These are phyloP conservation scores for Drosophila suboccidentalis DNA, from an alignment of 2,888 invertebrate genomes.

Conservation along the genomic window DNA sequence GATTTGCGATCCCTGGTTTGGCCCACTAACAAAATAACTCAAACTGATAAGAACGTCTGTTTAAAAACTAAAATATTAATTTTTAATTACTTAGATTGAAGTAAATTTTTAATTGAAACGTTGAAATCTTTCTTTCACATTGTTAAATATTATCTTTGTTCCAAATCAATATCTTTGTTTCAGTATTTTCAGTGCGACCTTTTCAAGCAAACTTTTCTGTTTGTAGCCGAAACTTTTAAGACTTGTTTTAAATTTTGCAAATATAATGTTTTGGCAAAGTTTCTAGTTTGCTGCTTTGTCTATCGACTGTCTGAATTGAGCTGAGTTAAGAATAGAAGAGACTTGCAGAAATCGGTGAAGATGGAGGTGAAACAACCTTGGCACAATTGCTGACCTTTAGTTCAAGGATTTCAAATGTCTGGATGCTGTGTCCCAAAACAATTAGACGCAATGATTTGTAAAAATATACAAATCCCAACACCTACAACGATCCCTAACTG, in stretches of 20 bases:
- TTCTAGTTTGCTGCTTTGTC: constrained; percentile 5
- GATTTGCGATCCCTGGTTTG: no score
- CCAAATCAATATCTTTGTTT: not conserved
- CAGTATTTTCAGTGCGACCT: constrained; percentile 1
- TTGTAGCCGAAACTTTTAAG: constrained; percentile 12
- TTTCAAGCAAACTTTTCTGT: not conserved
- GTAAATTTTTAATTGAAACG: not conserved
- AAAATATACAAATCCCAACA: constrained; percentile 45
- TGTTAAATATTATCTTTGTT: not conserved
- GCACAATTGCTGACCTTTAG: constrained; percentile 26
- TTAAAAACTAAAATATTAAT: no score
- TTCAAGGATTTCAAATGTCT: constrained; percentile 53
- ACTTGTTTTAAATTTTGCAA: constrained; percentile 37
- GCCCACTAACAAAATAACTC: no score
- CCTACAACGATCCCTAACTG: constrained; percentile 29
- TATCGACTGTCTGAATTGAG: constrained; percentile 39
- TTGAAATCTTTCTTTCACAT: not conserved
- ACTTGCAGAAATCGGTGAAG: not conserved
- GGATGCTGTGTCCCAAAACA: constrained; percentile 49
- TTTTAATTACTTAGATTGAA: not conserved
- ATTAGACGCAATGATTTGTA: constrained; percentile 70
- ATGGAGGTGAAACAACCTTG: constrained; percentile 45
- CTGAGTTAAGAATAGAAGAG: constrained; percentile 3
- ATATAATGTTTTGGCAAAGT: constrained; percentile 22
- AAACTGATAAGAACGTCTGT: no score